Base-by-base conservation (phyloP, 2,113 vertebrate species). In the Neotragus moschatus region DNA sequence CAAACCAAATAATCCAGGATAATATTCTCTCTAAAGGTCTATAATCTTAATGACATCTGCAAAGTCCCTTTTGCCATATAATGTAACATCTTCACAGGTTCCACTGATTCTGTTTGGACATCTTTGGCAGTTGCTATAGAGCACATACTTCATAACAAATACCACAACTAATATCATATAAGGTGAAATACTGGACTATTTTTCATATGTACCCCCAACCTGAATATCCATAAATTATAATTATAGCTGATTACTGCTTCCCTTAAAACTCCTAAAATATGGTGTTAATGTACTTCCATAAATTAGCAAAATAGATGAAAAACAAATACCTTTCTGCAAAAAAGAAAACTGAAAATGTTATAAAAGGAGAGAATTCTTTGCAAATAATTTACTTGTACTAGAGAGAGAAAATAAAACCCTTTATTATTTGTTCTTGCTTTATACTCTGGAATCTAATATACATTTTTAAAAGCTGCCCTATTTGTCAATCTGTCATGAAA, bases 401-500 rank as follows among this genome's bases (percentile, higher is more conserved):
- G 4, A 25, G 70, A 94, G 36, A 97, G 45, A 96, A 91, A 98
- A 96, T 90, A 70, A 79, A 97, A 63, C 1, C 28, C 14, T 49
- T 96, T 70, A 97, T 91, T 97, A 2, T 98, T 92, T 98, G 94
- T 86, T 98, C 90, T 61, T 97, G 82, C 96, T 98, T 98, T 98
- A 97, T 96, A 98, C 98, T 98, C 97, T 66, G 91, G 96, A 91
- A 98, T 97, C 94, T 97, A 92, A 97, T 98, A 97, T 97, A 98
- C 87, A 61, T 95, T 98, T 96, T 98, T 81, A 98, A 98, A 98
- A 98, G 61, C 94, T 98, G 88, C 92, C 94, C 94, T 98, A 98
- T 98, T 98, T 98, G 97, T 99, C 98, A 98, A 86, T 98, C 98
- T 99, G 98, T 98, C 99, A 98, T 90, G 95, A 98, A 98, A 98